Conservation (phyloP, 2,797 vertebrate species). For the Notolabrus celidotus region DNA sequence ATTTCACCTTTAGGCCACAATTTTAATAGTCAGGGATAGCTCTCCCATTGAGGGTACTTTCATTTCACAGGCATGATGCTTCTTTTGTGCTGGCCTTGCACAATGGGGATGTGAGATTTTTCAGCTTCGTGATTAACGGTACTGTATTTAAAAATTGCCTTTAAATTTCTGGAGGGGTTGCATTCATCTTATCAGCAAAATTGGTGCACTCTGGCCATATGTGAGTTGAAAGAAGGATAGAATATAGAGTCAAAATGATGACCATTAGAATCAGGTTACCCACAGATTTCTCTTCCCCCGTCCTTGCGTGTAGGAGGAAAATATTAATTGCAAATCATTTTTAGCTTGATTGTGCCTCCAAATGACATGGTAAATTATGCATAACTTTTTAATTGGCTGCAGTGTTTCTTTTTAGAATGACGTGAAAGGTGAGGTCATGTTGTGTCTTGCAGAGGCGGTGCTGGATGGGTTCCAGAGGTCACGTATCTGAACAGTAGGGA, state of each 20-base stretch:
- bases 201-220: constrained; percentile 15
- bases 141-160: constrained; percentile 73
- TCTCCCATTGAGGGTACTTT: constrained; percentile 77
- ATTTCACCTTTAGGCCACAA: constrained; percentile 79
- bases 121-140: constrained; percentile 74
- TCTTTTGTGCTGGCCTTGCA: constrained; percentile 78
- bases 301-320: constrained; percentile 53
- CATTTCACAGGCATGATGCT: constrained; percentile 72
- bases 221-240: constrained; percentile 11
- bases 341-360: constrained; percentile 73
- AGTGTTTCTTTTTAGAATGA: constrained; percentile 70
- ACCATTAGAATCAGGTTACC: constrained; percentile 45
- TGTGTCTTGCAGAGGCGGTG: constrained; percentile 47
- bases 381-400: constrained; percentile 85
- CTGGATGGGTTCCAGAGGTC: constrained; percentile 75
- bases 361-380: constrained; percentile 85
- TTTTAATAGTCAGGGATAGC: constrained; percentile 81
- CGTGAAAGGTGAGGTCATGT: constrained; percentile 74
- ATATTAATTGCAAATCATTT: constrained; percentile 71
- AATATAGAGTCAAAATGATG: constrained; percentile 20
- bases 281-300: background rate
- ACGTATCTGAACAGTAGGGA: constrained; percentile 57
- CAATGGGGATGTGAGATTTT: constrained; percentile 67
- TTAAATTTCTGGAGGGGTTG: constrained; percentile 65
- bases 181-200: constrained; percentile 56